Evolutionary conservation across 2,888 invertebrate genomes (phyloP), one percentile per base, ranked within the genome.

Genomic region (Chloromyia formosa): DNA sequence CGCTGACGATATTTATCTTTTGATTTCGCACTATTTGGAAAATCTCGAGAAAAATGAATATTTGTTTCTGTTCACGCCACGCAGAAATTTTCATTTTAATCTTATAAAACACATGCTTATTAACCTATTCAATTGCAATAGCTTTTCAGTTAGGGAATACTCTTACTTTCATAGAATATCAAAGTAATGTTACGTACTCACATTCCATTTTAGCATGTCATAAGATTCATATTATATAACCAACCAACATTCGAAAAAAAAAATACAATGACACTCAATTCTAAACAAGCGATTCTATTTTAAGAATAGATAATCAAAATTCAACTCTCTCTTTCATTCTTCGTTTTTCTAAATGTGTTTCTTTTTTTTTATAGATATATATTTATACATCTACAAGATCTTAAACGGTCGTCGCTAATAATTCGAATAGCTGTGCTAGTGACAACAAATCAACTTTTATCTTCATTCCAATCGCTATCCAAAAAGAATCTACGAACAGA

Each of bases 401-500:
- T 23, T 61, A 23, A 16, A 66, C 49, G 22, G 18, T 49, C 49
- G 42, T 22, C 20, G 22, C 22, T 35, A 5, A 22, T 20, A 35
- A n/a, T 56, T 18, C 20, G 20, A 5, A 9, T 42, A 42, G 42
- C 42, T 14, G 14, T 68, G n/a, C n/a, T 68, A 27, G 49, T 49
- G 49, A 68, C 66, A 68, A 49, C 66, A 45, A n/a, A 45, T 68
- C 45, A 68, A 35, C 18, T n/a, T n/a, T 35, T n/a, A 64, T 64
- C 66, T 18, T 23, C 68, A 27, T 54, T 53, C 18, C 40, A 62
- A 40, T 62, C 62, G 10, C 14, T 9, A 35, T 9, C 20, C 45
- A 23, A n/a, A 27, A 69, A 53, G 40, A 40, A 62, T 40, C 40
- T 61, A 62, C 40, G 9, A 69, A 54, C 68, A 69, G 23, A 54